Conservation (phyloP, 2,888 invertebrate genomes). For the Hoplodrina blanda region DNA sequence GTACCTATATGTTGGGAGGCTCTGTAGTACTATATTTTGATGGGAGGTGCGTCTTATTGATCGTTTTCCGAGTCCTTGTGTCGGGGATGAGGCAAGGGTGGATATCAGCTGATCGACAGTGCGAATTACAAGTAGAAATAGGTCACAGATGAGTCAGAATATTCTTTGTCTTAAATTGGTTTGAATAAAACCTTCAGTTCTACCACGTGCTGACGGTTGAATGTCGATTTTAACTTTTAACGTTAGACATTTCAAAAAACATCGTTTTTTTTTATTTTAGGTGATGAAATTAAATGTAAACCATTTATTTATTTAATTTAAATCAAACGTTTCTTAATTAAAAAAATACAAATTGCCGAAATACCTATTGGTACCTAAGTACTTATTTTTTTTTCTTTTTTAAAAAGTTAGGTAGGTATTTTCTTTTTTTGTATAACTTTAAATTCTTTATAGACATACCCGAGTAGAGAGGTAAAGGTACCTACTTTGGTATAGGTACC, state of each 20-base stretch:
- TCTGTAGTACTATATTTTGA: constrained; percentile 3
- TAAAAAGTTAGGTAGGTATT: too few relatives aligned
- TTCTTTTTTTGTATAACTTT: too few relatives aligned
- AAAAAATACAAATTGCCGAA: too few relatives aligned
- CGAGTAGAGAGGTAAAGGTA: too few relatives aligned
- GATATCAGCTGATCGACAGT: constrained; percentile 38
- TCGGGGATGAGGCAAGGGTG: constrained; percentile 26
- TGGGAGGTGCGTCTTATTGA: constrained; percentile 44
- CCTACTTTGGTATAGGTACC: too few relatives aligned
- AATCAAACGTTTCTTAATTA: too few relatives aligned
- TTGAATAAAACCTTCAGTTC: background rate
- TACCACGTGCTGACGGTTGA: background rate
- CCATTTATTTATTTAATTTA: too few relatives aligned
- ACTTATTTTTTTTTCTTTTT: too few relatives aligned
- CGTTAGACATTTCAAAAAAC: background rate
- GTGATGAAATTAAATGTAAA: too few relatives aligned
- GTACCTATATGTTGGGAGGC: background rate
- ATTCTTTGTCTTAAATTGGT: background rate
- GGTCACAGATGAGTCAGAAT: background rate
- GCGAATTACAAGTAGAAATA: constrained; percentile 13
- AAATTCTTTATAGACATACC: too few relatives aligned
- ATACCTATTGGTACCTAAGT: too few relatives aligned
- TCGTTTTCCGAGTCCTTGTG: constrained; percentile 26
- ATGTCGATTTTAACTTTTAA: background rate
- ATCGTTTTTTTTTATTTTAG: too few relatives aligned